phyloP scores from a whole-genome alignment of 2,797 vertebrate species.

The Chromobotia macracanthus region DNA sequence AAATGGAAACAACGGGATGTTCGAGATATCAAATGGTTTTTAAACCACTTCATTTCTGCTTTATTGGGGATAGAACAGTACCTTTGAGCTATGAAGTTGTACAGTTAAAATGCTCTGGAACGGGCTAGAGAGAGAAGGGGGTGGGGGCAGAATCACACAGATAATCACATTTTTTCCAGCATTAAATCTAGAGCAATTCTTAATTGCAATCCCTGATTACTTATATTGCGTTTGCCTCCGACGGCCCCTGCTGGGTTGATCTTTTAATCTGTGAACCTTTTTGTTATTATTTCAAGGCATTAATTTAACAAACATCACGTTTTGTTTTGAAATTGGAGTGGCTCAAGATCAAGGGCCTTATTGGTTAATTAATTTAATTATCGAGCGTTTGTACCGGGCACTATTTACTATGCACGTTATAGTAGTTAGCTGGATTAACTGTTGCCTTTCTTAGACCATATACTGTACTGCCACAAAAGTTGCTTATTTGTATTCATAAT shows the following conservation, averaged over 20 bases:
- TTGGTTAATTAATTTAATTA: conserved; percentile 42
- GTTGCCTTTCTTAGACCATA: neutral
- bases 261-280: conserved; percentile 37
- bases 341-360: conserved; percentile 41
- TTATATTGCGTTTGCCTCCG: conserved; percentile 23
- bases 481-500: neutral
- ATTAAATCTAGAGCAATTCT: conserved; percentile 31
- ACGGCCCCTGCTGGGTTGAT: conserved; percentile 12
- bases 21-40: conserved; percentile 41
- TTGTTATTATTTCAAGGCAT: conserved; percentile 10
- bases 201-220: conserved; percentile 42
- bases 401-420: neutral
- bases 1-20: conserved; percentile 35
- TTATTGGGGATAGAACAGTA: conserved; percentile 13
- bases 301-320: conserved; percentile 22
- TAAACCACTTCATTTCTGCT: conserved; percentile 39
- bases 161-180: neutral
- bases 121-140: neutral
- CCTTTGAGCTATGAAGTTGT: conserved; percentile 33
- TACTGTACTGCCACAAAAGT: neutral
- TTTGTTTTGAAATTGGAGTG: conserved; percentile 32
- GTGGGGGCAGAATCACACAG: neutral
- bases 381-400: neutral
- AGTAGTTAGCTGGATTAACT: conserved; percentile 9
- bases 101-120: conserved; percentile 2